A percentile compares a stretch with the other conserved stretches of the same genome.
These are phyloP conservation scores for Drosophila limbata DNA, from an alignment of 2,888 invertebrate species.

Conservation along the genomic window DNA sequence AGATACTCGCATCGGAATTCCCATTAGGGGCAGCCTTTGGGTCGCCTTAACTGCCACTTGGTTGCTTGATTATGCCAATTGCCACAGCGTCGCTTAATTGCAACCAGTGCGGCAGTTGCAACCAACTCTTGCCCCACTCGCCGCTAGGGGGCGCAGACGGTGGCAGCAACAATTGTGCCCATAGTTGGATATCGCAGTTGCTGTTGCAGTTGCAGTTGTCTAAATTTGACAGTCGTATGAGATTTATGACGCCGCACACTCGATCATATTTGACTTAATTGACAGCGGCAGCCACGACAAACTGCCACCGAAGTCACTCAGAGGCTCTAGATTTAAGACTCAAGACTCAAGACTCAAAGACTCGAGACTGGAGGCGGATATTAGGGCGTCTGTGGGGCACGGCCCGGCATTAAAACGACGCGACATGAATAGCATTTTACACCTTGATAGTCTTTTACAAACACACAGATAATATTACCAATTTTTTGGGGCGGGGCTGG, in stretches of 20 bases:
- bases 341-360: not conserved
- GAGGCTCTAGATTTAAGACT: not conserved
- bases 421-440: slow-evolving; percentile 14
- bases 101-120: slow-evolving; percentile 41
- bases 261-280: slow-evolving; percentile 78
- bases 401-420: slow-evolving; percentile 22
- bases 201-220: slow-evolving; percentile 61
- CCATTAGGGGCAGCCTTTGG: slow-evolving; percentile 26
- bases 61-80: slow-evolving; percentile 56
- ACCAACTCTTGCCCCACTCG: not conserved
- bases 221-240: slow-evolving; percentile 70
- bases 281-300: slow-evolving; percentile 73
- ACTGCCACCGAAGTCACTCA: slow-evolving; percentile 66
- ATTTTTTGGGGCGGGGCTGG: slow-evolving; percentile 50
- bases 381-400: slow-evolving; percentile 32
- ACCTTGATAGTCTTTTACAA: slow-evolving; percentile 5
- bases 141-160: not conserved
- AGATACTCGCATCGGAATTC: slow-evolving; percentile 21
- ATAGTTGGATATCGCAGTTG: slow-evolving; percentile 49
- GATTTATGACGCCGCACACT: slow-evolving; percentile 78
- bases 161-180: slow-evolving; percentile 33
- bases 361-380: slow-evolving; percentile 29
- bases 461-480: not conserved
- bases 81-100: slow-evolving; percentile 58
- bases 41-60: slow-evolving; percentile 38